Evolutionary conservation across 2,888 invertebrate genomes (phyloP).

Genomic region (Monochamus alternatus): DNA sequence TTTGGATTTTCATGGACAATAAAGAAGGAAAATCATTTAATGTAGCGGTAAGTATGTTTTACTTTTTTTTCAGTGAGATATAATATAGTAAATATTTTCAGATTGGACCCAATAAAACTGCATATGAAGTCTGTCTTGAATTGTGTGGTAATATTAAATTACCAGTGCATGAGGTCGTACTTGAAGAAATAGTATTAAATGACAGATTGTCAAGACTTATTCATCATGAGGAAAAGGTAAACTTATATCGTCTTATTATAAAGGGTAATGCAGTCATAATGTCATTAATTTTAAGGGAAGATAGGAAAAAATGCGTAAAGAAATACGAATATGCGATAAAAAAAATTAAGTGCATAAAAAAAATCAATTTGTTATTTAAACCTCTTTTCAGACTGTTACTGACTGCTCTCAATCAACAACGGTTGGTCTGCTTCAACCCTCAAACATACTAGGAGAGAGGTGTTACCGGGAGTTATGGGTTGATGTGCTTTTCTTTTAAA

Average conservation of each 20-base stretch:
- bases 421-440: too few relatives aligned
- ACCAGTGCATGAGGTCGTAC: slow-evolving; percentile 80
- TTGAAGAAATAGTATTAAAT: slow-evolving; percentile 87
- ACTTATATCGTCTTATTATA: background rate
- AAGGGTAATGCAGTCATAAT: too few relatives aligned
- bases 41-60: slow-evolving; percentile 74
- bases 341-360: too few relatives aligned
- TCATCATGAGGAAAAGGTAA: slow-evolving; percentile 81
- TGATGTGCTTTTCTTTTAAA: too few relatives aligned
- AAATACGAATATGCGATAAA: too few relatives aligned
- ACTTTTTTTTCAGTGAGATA: background rate
- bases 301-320: too few relatives aligned
- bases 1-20: slow-evolving; percentile 84
- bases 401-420: too few relatives aligned
- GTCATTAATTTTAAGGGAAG: too few relatives aligned
- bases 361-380: too few relatives aligned
- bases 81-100: slow-evolving; percentile 63
- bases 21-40: slow-evolving; percentile 76
- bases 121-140: slow-evolving; percentile 83
- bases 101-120: slow-evolving; percentile 85
- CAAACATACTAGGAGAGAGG: too few relatives aligned
- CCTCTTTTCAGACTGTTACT: too few relatives aligned
- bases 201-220: slow-evolving; percentile 84
- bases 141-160: slow-evolving; percentile 78
- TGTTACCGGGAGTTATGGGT: too few relatives aligned